A percentile compares a stretch with the other conserved stretches of the same genome.
These are phyloP conservation scores for Diachasma alloeum DNA, from an alignment of 1,140 invertebrate species.

Conservation along the genomic window DNA sequence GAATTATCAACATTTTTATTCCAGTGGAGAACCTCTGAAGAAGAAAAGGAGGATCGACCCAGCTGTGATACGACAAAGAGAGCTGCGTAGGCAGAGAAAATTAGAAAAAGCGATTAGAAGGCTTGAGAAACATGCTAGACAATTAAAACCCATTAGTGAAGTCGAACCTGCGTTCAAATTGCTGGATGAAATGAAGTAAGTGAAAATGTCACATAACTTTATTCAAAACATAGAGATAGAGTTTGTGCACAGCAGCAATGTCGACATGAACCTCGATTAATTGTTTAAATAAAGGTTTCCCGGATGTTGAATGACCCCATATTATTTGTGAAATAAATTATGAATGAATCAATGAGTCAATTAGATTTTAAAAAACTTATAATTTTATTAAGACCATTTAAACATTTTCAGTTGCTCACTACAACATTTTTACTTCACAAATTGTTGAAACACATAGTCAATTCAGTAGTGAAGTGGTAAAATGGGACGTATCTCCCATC, in stretches of 20 bases:
- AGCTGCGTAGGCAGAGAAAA: constrained; percentile 81
- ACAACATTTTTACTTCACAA: not conserved
- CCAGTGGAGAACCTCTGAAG: constrained; percentile 84
- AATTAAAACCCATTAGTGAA: constrained; percentile 86
- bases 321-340: no score
- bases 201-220: no score
- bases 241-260: no score
- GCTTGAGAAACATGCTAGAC: constrained; percentile 77
- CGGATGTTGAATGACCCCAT: no score
- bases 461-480: no score
- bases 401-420: not conserved
- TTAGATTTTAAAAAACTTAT: not conserved
- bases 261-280: no score
- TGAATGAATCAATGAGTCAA: no score
- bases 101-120: constrained; percentile 84
- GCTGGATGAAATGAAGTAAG: constrained; percentile 73
- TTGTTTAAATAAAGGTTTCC: no score
- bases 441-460: not conserved
- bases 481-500: no score
- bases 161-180: constrained; percentile 75
- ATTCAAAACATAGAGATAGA: no score
- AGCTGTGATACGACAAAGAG: constrained; percentile 75
- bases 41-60: constrained; percentile 90
- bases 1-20: not conserved
- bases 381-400: not conserved